A percentile compares a stretch with the other conserved stretches of the same genome.
Conservation (phyloP, 2,797 vertebrate species). For the Fratercula arctica region DNA sequence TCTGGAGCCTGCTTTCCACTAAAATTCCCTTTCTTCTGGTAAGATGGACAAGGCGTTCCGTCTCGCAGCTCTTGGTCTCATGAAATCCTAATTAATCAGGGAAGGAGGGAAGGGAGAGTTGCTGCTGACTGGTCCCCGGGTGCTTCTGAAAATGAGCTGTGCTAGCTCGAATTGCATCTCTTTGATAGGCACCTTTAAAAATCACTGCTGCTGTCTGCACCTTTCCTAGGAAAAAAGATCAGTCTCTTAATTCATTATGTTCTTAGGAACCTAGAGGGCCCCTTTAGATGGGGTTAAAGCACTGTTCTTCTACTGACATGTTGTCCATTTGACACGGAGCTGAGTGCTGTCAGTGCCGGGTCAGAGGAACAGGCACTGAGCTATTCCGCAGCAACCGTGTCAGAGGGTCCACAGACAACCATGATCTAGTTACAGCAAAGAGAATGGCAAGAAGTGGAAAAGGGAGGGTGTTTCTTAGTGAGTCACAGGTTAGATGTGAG, state of each 20-base stretch:
- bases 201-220: background rate
- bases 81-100: background rate
- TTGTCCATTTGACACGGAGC: background rate
- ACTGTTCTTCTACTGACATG: background rate
- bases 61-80: background rate
- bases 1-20: background rate
- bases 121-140: background rate
- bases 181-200: background rate
- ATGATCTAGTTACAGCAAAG: background rate
- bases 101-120: background rate
- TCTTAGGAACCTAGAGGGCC: background rate
- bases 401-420: background rate
- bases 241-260: background rate
- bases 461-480: background rate
- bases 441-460: background rate
- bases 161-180: background rate
- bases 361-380: background rate
- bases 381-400: background rate
- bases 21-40: background rate
- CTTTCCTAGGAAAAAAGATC: background rate
- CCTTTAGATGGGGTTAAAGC: background rate
- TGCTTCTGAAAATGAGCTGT: background rate
- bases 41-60: background rate
- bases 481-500: background rate
- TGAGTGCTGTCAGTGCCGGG: background rate